Percentiles rank a stretch among this genome's conserved stretches.
Conservation (phyloP, 2,113 vertebrate species). For the Otis tarda region DNA sequence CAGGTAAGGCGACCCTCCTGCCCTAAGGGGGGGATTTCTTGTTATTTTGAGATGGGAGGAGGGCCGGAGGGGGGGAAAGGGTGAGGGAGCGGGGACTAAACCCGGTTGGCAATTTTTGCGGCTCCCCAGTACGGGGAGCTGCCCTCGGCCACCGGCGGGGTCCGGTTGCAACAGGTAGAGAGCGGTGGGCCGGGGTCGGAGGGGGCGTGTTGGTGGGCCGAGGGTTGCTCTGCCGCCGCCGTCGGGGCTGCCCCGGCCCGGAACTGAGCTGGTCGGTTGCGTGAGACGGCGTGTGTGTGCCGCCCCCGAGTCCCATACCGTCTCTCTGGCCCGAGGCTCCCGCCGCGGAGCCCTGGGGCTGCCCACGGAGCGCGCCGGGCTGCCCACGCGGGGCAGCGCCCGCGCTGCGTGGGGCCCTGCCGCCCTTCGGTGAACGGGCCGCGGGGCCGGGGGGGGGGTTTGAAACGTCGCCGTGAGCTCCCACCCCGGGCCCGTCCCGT, state of each 20-base stretch:
- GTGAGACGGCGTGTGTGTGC: too few relatives aligned
- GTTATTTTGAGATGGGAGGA: constrained; percentile 7
- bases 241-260: background rate
- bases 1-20: constrained; percentile 81
- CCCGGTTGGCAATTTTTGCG: background rate
- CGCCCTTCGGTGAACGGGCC: background rate
- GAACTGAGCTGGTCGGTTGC: background rate
- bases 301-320: too few relatives aligned
- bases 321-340: background rate
- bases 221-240: background rate
- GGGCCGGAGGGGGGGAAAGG: background rate
- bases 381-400: background rate
- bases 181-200: background rate
- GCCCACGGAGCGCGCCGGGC: background rate
- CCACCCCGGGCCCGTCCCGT: background rate
- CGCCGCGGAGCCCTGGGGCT: background rate
- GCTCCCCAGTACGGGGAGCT: background rate
- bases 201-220: too few relatives aligned
- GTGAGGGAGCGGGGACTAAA: background rate
- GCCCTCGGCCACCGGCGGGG: background rate
- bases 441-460: too few relatives aligned
- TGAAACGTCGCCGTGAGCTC: background rate
- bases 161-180: background rate
- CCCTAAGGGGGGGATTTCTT: background rate
- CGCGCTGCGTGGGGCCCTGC: background rate